These are phyloP conservation scores for Uropsilus gracilis DNA, from an alignment of 2,113 vertebrate species.

Conservation along the genomic window DNA sequence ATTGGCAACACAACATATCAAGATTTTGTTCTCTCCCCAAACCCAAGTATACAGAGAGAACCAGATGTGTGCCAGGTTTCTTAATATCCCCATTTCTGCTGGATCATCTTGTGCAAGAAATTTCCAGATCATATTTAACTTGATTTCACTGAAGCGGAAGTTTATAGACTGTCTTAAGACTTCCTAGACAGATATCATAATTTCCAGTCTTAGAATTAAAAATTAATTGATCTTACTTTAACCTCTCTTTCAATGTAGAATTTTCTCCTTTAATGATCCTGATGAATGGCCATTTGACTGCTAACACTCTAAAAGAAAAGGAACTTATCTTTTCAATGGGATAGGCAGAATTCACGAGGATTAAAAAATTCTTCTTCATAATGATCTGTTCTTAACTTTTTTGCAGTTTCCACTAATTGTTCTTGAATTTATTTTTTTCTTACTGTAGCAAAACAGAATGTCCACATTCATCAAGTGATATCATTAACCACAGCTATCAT, in stretches of 20 bases:
- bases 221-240: background rate
- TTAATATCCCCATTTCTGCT: background rate
- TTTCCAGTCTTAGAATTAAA: background rate
- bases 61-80: background rate
- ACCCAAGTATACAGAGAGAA: background rate
- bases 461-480: background rate
- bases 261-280: background rate
- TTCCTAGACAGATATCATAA: background rate
- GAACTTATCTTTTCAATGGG: background rate
- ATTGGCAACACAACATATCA: background rate
- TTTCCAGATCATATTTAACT: background rate
- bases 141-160: background rate
- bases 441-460: background rate
- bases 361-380: background rate
- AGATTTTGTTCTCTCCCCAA: background rate
- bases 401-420: background rate
- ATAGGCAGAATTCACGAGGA: background rate
- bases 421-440: constrained; percentile 1
- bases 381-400: background rate
- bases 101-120: background rate
- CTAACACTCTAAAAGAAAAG: background rate
- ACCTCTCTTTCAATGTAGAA: background rate
- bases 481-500: rapidly evolving
- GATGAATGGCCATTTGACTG: background rate
- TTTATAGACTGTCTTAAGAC: background rate